Evolutionary conservation across 2,113 vertebrate genomes (phyloP), one percentile per base, ranked within the genome.

Genomic region (Ardeotis arabs): DNA sequence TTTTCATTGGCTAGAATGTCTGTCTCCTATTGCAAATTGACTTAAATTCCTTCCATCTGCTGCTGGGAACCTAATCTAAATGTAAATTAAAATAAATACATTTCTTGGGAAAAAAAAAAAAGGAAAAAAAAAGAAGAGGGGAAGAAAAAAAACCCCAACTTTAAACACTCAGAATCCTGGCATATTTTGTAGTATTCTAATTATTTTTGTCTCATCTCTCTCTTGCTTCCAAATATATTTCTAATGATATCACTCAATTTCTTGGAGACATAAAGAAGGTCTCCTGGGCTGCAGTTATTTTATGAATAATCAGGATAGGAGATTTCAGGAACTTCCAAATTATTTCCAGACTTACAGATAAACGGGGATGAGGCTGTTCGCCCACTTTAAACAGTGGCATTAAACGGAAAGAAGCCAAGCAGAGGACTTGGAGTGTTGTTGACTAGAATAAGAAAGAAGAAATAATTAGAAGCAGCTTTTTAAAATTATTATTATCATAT

Each of bases 31-130:
- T 94, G 86, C 47, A 97, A 97, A 97, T 90, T 97, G 60, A 97
- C 95, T 97, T 92, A 97, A 96, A 96, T 96, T 96, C 79, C 49
- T 97, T 87, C 93, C 84, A 95, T 97, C 95, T 97, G 96, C 75
- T 97, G 22, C 93, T 96, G 47, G 68, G 37, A 96, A 96, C 35
- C 58, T 96, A 94, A 97, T 98, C 52, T 95, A 97, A 97, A 96
- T 96, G 93, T 95, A 98, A 97, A 98, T 97, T 93, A 88, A 97
- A 97, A 97, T 97, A 97, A 97, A 97, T 93, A 95, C 9, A 92
- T 96, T 96, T 97, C 27, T 96, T 86, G 49, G 35, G 13, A 18
- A 1, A 4, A 16, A 41, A 77, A 66, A 44, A 39, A 70, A 74
- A 79, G 75, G 12, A 25, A 21, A 45, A 77, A 74, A 17, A 70